Percentiles rank a stretch among this genome's conserved stretches.
These are phyloP conservation scores for Mustela nigripes DNA, from an alignment of 2,113 vertebrate genomes.

Conservation along the genomic window DNA sequence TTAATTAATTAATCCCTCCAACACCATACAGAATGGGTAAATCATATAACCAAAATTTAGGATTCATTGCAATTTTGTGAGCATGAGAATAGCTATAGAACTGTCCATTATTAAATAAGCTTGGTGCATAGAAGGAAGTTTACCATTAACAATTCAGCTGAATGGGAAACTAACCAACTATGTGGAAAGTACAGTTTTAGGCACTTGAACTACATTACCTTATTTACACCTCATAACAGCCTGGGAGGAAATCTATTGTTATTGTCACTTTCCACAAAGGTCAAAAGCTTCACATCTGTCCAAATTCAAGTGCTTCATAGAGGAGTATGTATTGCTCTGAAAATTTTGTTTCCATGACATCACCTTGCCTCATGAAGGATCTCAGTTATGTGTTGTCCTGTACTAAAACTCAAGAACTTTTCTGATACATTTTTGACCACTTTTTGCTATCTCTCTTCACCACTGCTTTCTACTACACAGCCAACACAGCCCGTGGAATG, in stretches of 20 bases:
- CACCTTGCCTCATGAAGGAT: not conserved
- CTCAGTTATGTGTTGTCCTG: not conserved
- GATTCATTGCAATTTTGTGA: not conserved
- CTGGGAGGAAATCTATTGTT: not conserved
- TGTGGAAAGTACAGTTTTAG: not conserved
- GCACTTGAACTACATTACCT: not conserved
- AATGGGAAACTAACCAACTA: not conserved
- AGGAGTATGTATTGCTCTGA: not conserved
- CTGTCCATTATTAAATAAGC: not conserved
- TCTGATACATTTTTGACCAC: not conserved
- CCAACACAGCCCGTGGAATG: not conserved
- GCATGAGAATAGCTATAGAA: not conserved
- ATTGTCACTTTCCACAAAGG: not conserved
- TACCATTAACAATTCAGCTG: not conserved
- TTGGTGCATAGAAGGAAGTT: not conserved
- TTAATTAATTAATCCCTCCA: conserved; percentile 44
- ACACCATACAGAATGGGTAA: not conserved
- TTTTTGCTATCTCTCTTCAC: not conserved
- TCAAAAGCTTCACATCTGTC: not conserved
- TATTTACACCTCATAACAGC: not conserved
- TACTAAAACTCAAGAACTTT: not conserved
- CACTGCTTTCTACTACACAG: not conserved
- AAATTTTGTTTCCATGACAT: not conserved
- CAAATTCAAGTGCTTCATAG: not conserved
- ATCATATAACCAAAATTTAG: not conserved